These are phyloP conservation scores for Oncorhynchus masou DNA, from an alignment of 2,113 vertebrate genomes.

Conservation along the genomic window DNA sequence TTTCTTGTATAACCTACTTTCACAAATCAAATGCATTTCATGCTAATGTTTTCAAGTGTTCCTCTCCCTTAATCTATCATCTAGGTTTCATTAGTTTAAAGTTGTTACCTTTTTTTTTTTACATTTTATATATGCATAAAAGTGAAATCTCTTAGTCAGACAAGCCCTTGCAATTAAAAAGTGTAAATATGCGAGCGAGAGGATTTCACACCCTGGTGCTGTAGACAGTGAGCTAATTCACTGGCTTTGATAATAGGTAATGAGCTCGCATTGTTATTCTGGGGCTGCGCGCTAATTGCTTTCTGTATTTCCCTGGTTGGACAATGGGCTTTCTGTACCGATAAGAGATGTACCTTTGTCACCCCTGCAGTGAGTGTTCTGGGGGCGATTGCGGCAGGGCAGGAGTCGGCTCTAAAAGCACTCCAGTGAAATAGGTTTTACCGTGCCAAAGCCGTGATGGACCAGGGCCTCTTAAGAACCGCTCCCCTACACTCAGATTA, in stretches of 20 bases:
- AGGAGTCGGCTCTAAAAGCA: constrained; percentile 73
- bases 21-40: constrained; percentile 67
- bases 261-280: constrained; percentile 79
- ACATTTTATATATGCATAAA: constrained; percentile 49
- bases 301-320: constrained; percentile 77
- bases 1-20: constrained; percentile 65
- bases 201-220: constrained; percentile 74
- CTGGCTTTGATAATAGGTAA: constrained; percentile 79
- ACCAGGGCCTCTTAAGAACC: constrained; percentile 67
- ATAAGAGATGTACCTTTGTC: constrained; percentile 79
- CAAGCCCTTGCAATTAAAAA: constrained; percentile 76
- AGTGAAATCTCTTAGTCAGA: constrained; percentile 73
- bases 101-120: constrained; percentile 66
- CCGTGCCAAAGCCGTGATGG: constrained; percentile 66
- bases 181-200: constrained; percentile 74
- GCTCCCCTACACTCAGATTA: constrained; percentile 53
- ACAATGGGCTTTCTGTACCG: constrained; percentile 75
- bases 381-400: constrained; percentile 68
- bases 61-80: constrained; percentile 69
- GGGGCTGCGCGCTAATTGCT: constrained; percentile 76
- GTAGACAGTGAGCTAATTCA: constrained; percentile 79
- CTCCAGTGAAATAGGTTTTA: constrained; percentile 76
- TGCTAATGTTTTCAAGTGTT: constrained; percentile 68
- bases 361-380: constrained; percentile 71
- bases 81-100: constrained; percentile 71